Evolutionary conservation across 2,888 invertebrate genomes (phyloP).

Genomic region (Schizotus pectinicornis): DNA sequence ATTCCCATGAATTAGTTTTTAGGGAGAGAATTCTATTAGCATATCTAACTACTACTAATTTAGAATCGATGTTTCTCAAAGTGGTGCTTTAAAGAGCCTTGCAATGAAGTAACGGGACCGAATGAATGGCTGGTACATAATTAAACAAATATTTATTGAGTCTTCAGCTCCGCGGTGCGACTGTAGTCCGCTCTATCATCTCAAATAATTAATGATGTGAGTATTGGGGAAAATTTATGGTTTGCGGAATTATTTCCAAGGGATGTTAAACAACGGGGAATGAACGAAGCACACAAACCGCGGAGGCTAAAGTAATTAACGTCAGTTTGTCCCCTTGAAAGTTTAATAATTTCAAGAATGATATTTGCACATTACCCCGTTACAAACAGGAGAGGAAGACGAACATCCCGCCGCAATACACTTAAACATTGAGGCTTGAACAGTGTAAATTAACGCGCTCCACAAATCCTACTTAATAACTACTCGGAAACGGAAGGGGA

Average conservation of each 20-base stretch:
- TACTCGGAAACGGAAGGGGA: conserved; percentile 1
- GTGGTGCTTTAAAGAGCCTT: too few species aligned
- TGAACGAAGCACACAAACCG: background rate
- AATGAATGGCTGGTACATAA: too few species aligned
- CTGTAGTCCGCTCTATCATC: too few species aligned
- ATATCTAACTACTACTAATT: too few species aligned
- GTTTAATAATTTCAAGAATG: conserved; percentile 19
- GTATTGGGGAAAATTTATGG: too few species aligned
- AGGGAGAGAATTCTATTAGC: too few species aligned
- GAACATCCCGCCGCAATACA: conserved; percentile 12
- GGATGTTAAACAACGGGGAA: background rate
- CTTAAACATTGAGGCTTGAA: conserved; percentile 8
- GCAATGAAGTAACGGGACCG: too few species aligned
- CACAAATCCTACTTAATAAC: conserved; percentile 18
- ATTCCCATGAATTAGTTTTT: too few species aligned
- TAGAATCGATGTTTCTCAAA: too few species aligned
- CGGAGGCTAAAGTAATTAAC: conserved; percentile 7
- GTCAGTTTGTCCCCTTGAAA: conserved; percentile 9
- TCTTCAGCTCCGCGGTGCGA: too few species aligned
- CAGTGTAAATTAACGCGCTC: conserved; percentile 15
- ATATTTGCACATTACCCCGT: conserved; percentile 16
- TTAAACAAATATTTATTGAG: too few species aligned
- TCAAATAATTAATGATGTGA: too few species aligned
- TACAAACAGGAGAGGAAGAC: conserved; percentile 3
- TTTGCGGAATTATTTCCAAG: background rate